These are phyloP conservation scores for Phyllotis vaccarum DNA, from an alignment of 2,797 vertebrate species.

Conservation along the genomic window DNA sequence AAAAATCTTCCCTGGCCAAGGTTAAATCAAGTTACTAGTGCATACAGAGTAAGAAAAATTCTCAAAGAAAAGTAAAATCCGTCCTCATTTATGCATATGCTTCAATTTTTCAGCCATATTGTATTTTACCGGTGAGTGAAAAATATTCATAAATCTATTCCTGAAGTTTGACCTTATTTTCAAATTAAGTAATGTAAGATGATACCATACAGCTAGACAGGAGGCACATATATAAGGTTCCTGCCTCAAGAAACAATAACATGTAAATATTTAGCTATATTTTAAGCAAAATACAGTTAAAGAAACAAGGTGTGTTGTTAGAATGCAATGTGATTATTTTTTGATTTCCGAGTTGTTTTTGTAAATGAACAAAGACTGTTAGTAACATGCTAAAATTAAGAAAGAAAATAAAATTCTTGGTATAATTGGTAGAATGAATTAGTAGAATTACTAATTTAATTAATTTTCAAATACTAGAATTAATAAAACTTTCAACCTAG, in stretches of 20 bases:
- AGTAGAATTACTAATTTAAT: neutral
- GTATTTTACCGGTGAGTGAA: neutral
- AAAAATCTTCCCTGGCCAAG: neutral
- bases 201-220: neutral
- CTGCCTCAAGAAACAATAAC: neutral
- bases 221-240: neutral
- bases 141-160: neutral
- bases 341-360: neutral
- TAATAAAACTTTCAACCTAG: neutral
- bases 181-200: neutral
- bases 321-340: neutral
- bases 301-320: neutral
- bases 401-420: neutral
- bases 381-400: conserved; percentile 9
- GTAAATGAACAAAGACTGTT: neutral
- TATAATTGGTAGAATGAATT: neutral
- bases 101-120: neutral
- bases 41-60: neutral
- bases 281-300: neutral
- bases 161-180: neutral
- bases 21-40: neutral
- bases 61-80: neutral
- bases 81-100: neutral
- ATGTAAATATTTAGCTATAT: neutral
- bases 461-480: neutral